Evolutionary conservation across 1,140 invertebrate species (phyloP).

Genomic region (Pogonus chalceus): DNA sequence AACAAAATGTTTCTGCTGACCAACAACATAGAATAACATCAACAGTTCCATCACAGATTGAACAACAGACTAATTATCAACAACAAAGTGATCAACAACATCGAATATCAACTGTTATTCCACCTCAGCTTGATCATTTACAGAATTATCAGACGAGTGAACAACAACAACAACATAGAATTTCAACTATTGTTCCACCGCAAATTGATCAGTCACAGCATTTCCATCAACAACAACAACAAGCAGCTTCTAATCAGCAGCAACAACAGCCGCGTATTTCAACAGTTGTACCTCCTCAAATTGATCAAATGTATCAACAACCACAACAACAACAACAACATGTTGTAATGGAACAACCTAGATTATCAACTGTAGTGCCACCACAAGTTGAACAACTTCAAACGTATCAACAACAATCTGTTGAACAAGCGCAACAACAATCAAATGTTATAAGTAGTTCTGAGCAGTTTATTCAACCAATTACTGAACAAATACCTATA

Average conservation of each 20-base stretch:
- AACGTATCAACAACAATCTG: slow-evolving; percentile 12
- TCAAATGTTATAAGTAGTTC: too few species aligned
- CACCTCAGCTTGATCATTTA: slow-evolving; percentile 16
- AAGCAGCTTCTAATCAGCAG: slow-evolving; percentile 4
- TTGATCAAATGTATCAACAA: slow-evolving; percentile 5
- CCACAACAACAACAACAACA: background rate
- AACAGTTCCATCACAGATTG: background rate
- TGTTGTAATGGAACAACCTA: slow-evolving; percentile 12
- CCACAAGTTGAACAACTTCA: background rate
- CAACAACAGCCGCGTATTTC: too few species aligned
- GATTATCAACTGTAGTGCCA: background rate
- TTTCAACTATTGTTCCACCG: slow-evolving; percentile 11
- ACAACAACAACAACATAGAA: background rate
- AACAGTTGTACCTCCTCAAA: slow-evolving; percentile 11
- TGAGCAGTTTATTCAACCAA: too few species aligned
- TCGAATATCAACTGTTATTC: slow-evolving; percentile 27
- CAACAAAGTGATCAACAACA: slow-evolving; percentile 19
- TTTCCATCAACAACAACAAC: slow-evolving; percentile 12
- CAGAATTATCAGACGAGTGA: background rate
- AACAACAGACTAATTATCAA: background rate
- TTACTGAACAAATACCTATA: background rate
- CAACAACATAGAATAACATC: background rate
- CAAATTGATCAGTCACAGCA: slow-evolving; percentile 9
- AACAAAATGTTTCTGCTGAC: background rate
- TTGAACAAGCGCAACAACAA: background rate